These are phyloP conservation scores for Ptychochromis oligacanthus DNA, from an alignment of 2,113 vertebrate genomes.

Conservation along the genomic window DNA sequence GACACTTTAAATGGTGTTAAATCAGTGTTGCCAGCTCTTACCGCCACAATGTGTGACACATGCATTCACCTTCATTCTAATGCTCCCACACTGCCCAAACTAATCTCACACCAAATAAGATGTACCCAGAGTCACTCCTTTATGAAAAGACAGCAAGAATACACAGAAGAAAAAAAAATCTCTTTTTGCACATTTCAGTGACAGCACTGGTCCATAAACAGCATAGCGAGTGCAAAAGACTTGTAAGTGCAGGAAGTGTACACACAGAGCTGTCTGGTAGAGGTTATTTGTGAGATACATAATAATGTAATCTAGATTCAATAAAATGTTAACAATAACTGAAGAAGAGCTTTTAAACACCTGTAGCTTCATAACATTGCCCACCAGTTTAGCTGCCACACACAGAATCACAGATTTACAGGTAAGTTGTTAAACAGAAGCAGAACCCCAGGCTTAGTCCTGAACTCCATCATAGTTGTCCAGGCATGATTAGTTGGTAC, in stretches of 20 bases:
- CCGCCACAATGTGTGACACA: not conserved
- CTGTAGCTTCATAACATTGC: not conserved
- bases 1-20: not conserved
- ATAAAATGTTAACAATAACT: accelerated
- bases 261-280: accelerated
- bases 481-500: too few species aligned
- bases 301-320: not conserved
- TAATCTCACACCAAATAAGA: not conserved
- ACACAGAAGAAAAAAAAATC: too few species aligned
- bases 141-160: not conserved
- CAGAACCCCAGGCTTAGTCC: too few species aligned
- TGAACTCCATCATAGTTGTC: too few species aligned
- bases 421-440: not conserved
- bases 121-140: not conserved
- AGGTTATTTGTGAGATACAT: not conserved
- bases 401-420: not conserved
- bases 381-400: not conserved
- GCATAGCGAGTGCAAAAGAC: too few species aligned
- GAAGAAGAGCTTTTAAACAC: not conserved
- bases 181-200: too few species aligned
- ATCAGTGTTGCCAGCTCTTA: not conserved
- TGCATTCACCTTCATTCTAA: not conserved
- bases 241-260: not conserved
- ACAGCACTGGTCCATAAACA: too few species aligned
- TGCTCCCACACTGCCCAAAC: not conserved